Evolutionary conservation across 2,113 vertebrate genomes (phyloP), one percentile per base, ranked within the genome.

Genomic region (Passer montanus): DNA sequence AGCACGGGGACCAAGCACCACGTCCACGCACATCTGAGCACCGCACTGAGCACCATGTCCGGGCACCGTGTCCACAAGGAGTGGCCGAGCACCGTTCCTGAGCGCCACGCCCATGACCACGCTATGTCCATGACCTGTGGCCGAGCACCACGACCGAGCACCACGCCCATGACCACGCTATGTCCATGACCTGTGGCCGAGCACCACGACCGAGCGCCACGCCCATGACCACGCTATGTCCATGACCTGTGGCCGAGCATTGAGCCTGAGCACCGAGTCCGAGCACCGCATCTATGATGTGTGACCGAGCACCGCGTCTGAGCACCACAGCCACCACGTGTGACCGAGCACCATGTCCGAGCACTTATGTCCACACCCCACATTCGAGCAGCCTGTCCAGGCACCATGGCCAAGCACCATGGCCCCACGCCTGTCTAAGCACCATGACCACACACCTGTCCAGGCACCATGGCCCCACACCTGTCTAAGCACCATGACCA

Each of bases 81-180:
- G 56, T 62, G 81, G 13, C 33, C 18, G 5, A 74, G 43, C 47
- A 49, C 41, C 18, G 1, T 5, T 13, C 19, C 59, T 26, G 15
- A 28, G 58, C 44, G 72, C 58, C 66, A 3, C 1, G 18, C 31
- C 52, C 18, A 2, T 77, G 73, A 58, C 56, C 56, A 58, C 23
- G 3, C 66, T 21, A 9, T 1, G 4, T 8, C n/a, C 50, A 15
- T 0, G 7, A 52, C 1, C 16, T 6, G 16, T 7, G 53, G 6
- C 70, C 2, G 0, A 70, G 58, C 59, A 22, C 44, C 30, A 7
- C 4, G 44, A 8, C 73, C 6, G 3, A 59, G 44, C 75, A 27
- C 58, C 9, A 0, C 1, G 6, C 4, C 7, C 50, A 28, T 50
- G 5, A 43, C 46, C 46, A 46, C 41, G 41, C 41, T 41, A 41